Evolutionary conservation across 1,140 invertebrate species (phyloP), one percentile per base, ranked within the genome.

Genomic region (Centruroides sculpturatus): DNA sequence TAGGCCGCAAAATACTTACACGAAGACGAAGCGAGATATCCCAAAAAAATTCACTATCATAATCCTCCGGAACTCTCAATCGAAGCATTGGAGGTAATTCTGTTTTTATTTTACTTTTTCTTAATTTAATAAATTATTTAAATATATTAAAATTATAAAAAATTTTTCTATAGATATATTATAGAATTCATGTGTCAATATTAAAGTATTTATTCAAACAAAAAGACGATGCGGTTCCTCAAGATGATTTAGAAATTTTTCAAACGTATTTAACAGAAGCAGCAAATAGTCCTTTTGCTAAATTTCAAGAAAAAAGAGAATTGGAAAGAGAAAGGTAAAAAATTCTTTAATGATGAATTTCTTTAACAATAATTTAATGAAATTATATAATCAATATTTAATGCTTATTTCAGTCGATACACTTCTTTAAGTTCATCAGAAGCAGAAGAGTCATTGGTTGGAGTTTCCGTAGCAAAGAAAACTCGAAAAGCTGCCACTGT

Each of bases 11-110:
- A 83, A 69, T 81, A 84, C 71, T 74, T 94, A 47, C 79, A 86
- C 69, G 80, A 89, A 72, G 86, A 87, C 65, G 82, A 83, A 56
- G 91, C 91, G 3, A 79, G 79, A 13, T 95, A 95, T 77, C 91
- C 92, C 0, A 77, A 80, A 35, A 87, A 86, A 76, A 91, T 96
- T 55, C 84, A 80, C 59, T 93, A 92, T 69, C 86, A 84, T 67
- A 83, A 80, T 72, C 86, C 91, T 0, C 84, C 87, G 61, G 81
- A 86, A 72, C 76, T 90, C 41, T 82, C 89, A 5, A 82, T 96
- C n/a, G 92, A 96, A 77, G 85, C 89, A 1, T 73, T 96, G 23
- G 92, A 96, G 75, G 80, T 80, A 66, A 68, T 62, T 7, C 13
- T 55, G 9, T 55, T 10, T 55, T 34, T 10, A 55, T 55, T 55